Percentiles rank a stretch among this genome's conserved stretches.
These are phyloP conservation scores for Dryocosmus kuriphilus DNA, from an alignment of 2,888 invertebrate species.

Conservation along the genomic window DNA sequence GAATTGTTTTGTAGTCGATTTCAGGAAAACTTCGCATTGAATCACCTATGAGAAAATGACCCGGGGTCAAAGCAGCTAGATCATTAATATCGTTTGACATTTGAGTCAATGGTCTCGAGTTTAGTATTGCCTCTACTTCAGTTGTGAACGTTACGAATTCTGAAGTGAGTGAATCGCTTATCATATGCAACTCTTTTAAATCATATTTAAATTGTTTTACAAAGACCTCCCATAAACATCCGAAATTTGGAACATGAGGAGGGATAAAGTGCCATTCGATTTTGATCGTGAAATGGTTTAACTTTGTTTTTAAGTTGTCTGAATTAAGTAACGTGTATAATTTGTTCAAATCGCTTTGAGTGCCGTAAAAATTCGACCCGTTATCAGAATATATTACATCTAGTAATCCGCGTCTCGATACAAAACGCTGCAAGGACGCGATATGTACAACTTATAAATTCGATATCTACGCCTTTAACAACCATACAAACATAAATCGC, in stretches of 20 bases:
- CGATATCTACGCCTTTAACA: slow-evolving; percentile 29
- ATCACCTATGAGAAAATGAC: slow-evolving; percentile 45
- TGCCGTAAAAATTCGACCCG: slow-evolving; percentile 15
- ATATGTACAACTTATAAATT: slow-evolving; percentile 33
- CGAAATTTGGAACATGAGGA: slow-evolving; percentile 47
- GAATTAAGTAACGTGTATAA: background rate
- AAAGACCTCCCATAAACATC: slow-evolving; percentile 47
- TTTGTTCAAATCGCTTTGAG: background rate
- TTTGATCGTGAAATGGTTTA: background rate
- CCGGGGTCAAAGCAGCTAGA: slow-evolving; percentile 40
- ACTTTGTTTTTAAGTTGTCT: background rate
- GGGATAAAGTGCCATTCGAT: slow-evolving; percentile 52
- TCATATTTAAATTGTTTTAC: slow-evolving; percentile 46
- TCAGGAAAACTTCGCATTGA: slow-evolving; percentile 28
- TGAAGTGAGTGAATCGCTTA: slow-evolving; percentile 43
- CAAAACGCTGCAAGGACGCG: slow-evolving; percentile 7
- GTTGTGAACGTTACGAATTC: slow-evolving; percentile 45
- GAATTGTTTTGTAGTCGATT: slow-evolving; percentile 38
- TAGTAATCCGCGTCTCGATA: background rate
- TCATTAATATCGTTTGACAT: slow-evolving; percentile 51
- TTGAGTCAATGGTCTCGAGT: slow-evolving; percentile 43
- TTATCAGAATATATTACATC: background rate
- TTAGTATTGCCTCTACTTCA: slow-evolving; percentile 49
- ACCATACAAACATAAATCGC: slow-evolving; percentile 40
- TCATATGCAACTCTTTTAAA: slow-evolving; percentile 42